These are phyloP conservation scores for Apoda limacodes DNA, from an alignment of 2,888 invertebrate species.

Conservation along the genomic window DNA sequence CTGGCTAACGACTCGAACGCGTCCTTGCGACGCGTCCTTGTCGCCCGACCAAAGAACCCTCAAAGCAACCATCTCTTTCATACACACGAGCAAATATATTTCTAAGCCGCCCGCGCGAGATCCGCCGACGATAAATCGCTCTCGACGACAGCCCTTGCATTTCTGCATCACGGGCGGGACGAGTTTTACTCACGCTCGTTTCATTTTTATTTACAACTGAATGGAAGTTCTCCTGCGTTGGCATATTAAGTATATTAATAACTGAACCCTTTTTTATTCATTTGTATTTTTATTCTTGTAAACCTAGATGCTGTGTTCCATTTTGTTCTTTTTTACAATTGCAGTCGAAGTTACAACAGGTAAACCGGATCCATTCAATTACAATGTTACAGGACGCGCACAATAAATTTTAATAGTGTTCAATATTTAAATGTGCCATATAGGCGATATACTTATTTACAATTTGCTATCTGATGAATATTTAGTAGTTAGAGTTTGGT, in stretches of 20 bases:
- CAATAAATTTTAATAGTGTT: constrained; percentile 43
- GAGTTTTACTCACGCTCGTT: constrained; percentile 35
- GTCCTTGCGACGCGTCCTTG: constrained; percentile 63
- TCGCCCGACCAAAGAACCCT: constrained; percentile 36
- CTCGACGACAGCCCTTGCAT: constrained; percentile 36
- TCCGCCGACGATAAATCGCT: too few relatives aligned
- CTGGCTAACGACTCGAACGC: constrained; percentile 38
- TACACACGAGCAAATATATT: constrained; percentile 22
- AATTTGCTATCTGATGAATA: constrained; percentile 53
- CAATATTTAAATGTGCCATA: constrained; percentile 39
- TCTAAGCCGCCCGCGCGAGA: too few relatives aligned
- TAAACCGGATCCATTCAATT: constrained; percentile 41
- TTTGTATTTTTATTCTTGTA: constrained; percentile 27
- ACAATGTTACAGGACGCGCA: constrained; percentile 39
- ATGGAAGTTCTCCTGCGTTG: constrained; percentile 36
- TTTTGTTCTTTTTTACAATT: constrained; percentile 7
- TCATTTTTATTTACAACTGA: constrained; percentile 50
- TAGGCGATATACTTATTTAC: constrained; percentile 39
- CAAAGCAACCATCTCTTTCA: constrained; percentile 30
- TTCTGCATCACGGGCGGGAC: constrained; percentile 39
- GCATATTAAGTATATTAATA: constrained; percentile 46
- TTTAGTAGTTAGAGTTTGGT: too few relatives aligned
- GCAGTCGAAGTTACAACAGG: constrained; percentile 37
- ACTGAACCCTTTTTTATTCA: constrained; percentile 33
- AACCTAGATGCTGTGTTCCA: constrained; percentile 19